phyloP scores from a whole-genome alignment of 2,888 invertebrate species.

The Lucinisca nassula region DNA sequence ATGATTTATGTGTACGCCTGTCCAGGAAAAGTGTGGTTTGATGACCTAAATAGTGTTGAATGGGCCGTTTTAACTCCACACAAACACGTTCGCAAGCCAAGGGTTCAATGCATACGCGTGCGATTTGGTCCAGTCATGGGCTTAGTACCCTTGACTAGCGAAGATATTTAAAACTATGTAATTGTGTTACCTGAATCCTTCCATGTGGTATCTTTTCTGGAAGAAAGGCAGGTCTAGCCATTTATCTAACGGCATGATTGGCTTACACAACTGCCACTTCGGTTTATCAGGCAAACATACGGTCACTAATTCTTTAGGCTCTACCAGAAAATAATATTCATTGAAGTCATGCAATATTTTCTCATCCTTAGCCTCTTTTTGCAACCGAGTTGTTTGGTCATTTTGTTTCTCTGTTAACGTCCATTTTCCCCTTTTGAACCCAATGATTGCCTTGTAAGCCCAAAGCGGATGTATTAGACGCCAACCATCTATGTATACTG shows the following conservation, averaged over 20 bases:
- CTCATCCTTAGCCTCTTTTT: slow-evolving; percentile 20
- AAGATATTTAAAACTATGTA: too few species aligned
- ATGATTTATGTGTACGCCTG: too few species aligned
- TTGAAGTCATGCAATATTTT: slow-evolving; percentile 58
- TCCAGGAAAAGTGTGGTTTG: too few species aligned
- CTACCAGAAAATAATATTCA: slow-evolving; percentile 71
- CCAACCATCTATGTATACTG: slow-evolving; percentile 72
- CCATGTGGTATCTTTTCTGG: slow-evolving; percentile 65
- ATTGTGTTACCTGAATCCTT: slow-evolving; percentile 64
- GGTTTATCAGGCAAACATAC: slow-evolving; percentile 68
- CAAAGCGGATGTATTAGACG: slow-evolving; percentile 69
- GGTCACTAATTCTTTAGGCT: slow-evolving; percentile 66
- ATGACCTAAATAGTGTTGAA: too few species aligned
- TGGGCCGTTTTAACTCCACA: too few species aligned
- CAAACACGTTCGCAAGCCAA: too few species aligned
- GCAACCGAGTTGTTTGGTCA: slow-evolving; percentile 10
- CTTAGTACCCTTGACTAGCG: too few species aligned
- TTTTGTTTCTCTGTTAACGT: slow-evolving; percentile 3
- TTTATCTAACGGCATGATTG: slow-evolving; percentile 49
- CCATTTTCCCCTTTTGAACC: slow-evolving; percentile 67
- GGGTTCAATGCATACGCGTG: too few species aligned
- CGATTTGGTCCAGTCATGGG: too few species aligned
- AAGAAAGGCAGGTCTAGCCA: slow-evolving; percentile 63
- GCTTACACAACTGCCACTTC: slow-evolving; percentile 64
- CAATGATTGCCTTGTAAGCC: slow-evolving; percentile 67